A percentile compares a stretch with the other conserved stretches of the same genome.
Conservation (phyloP, 2,888 invertebrate genomes). For the Euzetes globulus region DNA sequence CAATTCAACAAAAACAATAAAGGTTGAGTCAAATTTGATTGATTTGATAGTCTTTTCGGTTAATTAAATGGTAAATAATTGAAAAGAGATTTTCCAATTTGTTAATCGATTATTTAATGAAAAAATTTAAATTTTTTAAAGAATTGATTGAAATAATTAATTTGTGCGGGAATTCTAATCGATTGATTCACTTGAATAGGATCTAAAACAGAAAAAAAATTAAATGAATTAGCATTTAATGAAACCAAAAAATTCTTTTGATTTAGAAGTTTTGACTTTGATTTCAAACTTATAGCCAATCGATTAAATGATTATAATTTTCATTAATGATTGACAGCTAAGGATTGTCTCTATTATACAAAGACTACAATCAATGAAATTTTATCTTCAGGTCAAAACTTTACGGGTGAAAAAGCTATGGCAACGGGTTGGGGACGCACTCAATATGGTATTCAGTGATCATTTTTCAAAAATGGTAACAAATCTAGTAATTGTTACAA, state of each 20-base stretch:
- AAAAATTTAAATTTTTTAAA: background rate
- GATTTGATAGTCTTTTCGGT: too few species aligned
- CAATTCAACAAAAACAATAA: too few species aligned
- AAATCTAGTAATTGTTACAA: background rate
- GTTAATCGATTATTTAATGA: background rate
- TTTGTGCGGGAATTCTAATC: background rate
- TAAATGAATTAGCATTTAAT: too few species aligned
- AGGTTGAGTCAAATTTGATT: too few species aligned
- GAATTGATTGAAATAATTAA: background rate
- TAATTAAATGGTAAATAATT: too few species aligned
- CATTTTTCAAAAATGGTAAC: background rate
- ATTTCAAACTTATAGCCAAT: background rate
- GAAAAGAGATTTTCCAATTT: too few species aligned
- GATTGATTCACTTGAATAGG: background rate
- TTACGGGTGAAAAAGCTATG: constrained; percentile 78
- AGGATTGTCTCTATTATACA: background rate
- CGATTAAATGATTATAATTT: background rate
- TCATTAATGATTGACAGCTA: background rate
- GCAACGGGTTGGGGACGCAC: constrained; percentile 88
- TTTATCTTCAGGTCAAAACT: constrained; percentile 51
- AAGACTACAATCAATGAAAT: background rate
- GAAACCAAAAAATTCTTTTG: too few species aligned
- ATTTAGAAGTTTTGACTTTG: too few species aligned
- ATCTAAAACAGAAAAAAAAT: too few species aligned
- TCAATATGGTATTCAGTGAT: constrained; percentile 45